A percentile compares a stretch with the other conserved stretches of the same genome.
phyloP scores from a whole-genome alignment of 2,888 invertebrate species.

The Atrina japonica region DNA sequence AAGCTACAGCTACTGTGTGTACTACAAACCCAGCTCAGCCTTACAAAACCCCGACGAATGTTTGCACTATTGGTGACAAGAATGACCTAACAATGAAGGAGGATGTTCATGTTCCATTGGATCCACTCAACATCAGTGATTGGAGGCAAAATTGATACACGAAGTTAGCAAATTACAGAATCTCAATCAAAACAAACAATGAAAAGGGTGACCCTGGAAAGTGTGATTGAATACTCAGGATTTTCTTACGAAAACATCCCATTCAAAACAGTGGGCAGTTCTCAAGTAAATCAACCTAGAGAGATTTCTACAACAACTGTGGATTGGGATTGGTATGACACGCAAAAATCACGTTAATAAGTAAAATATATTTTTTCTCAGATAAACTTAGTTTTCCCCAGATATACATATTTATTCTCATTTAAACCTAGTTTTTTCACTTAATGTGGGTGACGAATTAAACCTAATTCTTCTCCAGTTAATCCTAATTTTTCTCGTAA shows the following conservation, averaged over 20 bases:
- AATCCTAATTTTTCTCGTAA: no score
- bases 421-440: no score
- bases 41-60: conserved; percentile 75
- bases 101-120: conserved; percentile 38
- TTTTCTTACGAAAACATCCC: conserved; percentile 90
- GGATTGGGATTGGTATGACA: no score
- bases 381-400: no score
- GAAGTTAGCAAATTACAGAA: conserved; percentile 84
- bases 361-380: no score
- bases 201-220: conserved; percentile 92
- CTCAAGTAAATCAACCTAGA: conserved; percentile 43
- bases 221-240: conserved; percentile 90
- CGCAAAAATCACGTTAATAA: no score
- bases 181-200: conserved; percentile 96
- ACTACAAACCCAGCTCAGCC: conserved; percentile 71
- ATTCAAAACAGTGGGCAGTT: conserved; percentile 46
- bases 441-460: no score
- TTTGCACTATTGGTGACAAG: conserved; percentile 75
- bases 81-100: conserved; percentile 84
- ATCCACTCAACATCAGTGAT: conserved; percentile 82
- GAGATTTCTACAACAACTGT: conserved; percentile 59
- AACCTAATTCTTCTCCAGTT: no score
- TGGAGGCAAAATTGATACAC: conserved; percentile 77
- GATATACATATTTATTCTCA: no score
- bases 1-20: conserved; percentile 70